These are phyloP conservation scores for Tamias sibiricus DNA, from an alignment of 2,113 vertebrate species.

Conservation along the genomic window DNA sequence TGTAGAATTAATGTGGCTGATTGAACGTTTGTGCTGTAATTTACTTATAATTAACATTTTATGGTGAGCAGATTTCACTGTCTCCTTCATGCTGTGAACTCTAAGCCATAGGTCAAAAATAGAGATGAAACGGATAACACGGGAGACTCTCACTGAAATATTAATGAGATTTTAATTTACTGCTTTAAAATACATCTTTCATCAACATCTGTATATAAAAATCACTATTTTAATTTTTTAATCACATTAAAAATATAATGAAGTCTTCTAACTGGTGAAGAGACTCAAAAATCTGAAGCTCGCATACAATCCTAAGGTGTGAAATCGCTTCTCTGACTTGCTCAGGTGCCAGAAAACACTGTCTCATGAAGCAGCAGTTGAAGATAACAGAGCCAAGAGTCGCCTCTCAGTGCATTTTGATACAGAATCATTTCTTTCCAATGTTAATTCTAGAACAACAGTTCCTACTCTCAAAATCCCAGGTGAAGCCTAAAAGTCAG, in stretches of 20 bases:
- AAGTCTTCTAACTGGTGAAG: conserved; percentile 83
- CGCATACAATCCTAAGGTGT: conserved; percentile 40
- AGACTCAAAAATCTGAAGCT: conserved; percentile 76
- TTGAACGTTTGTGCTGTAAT: conserved; percentile 92
- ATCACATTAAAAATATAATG: conserved; percentile 87
- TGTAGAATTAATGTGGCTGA: conserved; percentile 93
- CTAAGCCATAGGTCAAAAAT: conserved; percentile 91
- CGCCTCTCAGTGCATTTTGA: background rate
- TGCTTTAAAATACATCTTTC: conserved; percentile 90
- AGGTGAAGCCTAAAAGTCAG: background rate
- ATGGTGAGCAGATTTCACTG: conserved; percentile 91
- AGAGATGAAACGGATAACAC: conserved; percentile 92
- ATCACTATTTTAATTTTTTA: conserved; percentile 85
- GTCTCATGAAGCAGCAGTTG: background rate
- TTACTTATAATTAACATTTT: conserved; percentile 94
- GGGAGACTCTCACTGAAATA: conserved; percentile 90
- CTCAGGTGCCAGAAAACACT: conserved; percentile 38
- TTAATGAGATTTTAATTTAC: conserved; percentile 93
- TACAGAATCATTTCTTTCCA: background rate
- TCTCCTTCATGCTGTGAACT: conserved; percentile 92
- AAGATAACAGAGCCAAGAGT: background rate
- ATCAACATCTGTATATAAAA: conserved; percentile 87
- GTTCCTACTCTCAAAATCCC: background rate
- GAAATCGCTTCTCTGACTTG: conserved; percentile 58
- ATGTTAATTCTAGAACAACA: background rate